Evolutionary conservation across 2,113 vertebrate genomes (phyloP).

Genomic region (Ailurus styani): DNA sequence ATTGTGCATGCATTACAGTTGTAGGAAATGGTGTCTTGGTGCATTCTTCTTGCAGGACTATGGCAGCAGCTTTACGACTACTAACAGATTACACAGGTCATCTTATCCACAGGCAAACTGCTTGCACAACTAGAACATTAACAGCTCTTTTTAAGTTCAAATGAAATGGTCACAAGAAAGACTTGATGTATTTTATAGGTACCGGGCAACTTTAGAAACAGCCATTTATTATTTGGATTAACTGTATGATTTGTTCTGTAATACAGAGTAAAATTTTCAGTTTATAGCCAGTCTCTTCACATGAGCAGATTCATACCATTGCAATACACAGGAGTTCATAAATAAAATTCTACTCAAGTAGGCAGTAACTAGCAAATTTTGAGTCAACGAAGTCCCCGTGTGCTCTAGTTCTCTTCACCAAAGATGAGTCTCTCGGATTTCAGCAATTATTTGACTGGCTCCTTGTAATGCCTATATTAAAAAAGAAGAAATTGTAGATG

Average conservation of each 20-base stretch:
- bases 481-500: not conserved
- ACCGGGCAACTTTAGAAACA: constrained; percentile 79
- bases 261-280: constrained; percentile 75
- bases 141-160: constrained; percentile 71
- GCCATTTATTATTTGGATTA: constrained; percentile 82
- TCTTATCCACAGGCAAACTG: constrained; percentile 77
- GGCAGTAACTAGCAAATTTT: constrained; percentile 83
- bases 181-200: constrained; percentile 79
- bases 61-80: constrained; percentile 76
- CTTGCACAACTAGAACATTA: constrained; percentile 80
- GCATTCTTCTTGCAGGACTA: constrained; percentile 73
- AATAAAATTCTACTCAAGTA: constrained; percentile 84
- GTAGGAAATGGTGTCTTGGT: constrained; percentile 67
- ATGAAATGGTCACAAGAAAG: constrained; percentile 74
- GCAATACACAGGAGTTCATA: constrained; percentile 85
- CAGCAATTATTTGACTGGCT: constrained; percentile 98
- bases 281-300: constrained; percentile 80
- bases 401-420: constrained; percentile 87
- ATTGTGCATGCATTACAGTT: constrained; percentile 80
- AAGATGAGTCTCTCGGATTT: constrained; percentile 97
- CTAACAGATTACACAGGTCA: constrained; percentile 74
- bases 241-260: constrained; percentile 75
- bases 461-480: constrained; percentile 92
- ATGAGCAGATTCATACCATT: constrained; percentile 77
- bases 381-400: constrained; percentile 71